Percentiles rank a stretch among this genome's conserved stretches.
phyloP scores from a whole-genome alignment of 2,113 vertebrate species.

The Dicerorhinus sumatrensis region DNA sequence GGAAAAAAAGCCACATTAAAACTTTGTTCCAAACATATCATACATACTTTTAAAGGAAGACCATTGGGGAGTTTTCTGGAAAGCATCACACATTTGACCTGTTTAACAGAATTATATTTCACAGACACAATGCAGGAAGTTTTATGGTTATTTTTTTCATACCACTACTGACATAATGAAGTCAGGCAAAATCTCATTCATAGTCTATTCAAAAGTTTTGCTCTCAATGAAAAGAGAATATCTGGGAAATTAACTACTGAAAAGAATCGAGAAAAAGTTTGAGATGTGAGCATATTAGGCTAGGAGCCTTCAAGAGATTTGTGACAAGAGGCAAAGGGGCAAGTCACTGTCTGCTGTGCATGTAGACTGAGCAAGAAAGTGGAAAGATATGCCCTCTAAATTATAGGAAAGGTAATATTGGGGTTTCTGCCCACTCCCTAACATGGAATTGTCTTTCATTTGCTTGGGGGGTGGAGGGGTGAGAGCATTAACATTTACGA shows the following conservation, averaged over 20 bases:
- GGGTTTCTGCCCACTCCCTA: neutral
- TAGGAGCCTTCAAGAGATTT: neutral
- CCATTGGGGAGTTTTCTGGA: neutral
- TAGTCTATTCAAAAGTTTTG: neutral
- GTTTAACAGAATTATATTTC: neutral
- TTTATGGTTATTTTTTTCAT: neutral
- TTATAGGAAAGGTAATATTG: rapidly evolving
- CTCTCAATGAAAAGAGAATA: conserved; percentile 3
- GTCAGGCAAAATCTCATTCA: conserved; percentile 3
- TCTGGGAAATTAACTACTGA: conserved; percentile 46
- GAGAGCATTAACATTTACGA: neutral
- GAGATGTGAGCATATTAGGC: neutral
- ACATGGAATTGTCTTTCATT: neutral
- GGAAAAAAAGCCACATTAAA: neutral
- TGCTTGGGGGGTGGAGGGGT: neutral
- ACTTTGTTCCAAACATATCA: neutral
- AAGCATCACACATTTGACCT: neutral
- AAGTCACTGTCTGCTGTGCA: neutral
- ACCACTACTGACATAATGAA: neutral
- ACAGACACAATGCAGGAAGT: neutral
- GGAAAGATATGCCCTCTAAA: neutral
- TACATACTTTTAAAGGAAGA: neutral
- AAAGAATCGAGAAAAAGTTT: neutral
- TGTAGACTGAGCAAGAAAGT: neutral
- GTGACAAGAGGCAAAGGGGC: no score